Conservation (phyloP, 2,888 invertebrate species). For the Salpingus planirostris region DNA sequence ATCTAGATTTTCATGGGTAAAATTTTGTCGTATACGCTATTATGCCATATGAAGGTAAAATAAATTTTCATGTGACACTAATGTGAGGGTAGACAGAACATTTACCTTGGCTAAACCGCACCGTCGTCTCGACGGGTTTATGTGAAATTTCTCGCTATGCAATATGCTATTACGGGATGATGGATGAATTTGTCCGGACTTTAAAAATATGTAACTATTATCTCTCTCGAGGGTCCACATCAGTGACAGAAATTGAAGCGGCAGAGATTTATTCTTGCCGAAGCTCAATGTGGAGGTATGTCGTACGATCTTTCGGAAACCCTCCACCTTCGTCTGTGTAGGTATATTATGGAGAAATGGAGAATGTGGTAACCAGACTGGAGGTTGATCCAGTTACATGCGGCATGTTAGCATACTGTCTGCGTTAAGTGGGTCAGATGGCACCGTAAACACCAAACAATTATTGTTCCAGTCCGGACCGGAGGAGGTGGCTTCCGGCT, state of each 20-base stretch:
- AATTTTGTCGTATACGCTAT: too few species aligned
- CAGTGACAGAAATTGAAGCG: background rate
- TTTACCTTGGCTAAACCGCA: too few species aligned
- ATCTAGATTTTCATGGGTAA: too few species aligned
- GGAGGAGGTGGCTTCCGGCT: conserved; percentile 9
- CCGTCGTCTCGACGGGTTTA: too few species aligned
- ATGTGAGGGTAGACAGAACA: too few species aligned
- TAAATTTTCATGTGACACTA: too few species aligned
- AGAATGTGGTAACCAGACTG: too few species aligned
- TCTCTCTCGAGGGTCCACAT: background rate
- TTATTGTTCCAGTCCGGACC: conserved; percentile 12
- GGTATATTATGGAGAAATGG: too few species aligned
- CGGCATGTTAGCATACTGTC: conserved; percentile 18
- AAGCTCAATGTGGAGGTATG: too few species aligned
- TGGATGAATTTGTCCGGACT: background rate
- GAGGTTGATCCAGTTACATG: conserved; percentile 11
- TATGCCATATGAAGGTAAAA: too few species aligned
- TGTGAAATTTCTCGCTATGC: too few species aligned
- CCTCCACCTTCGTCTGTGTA: conserved; percentile 4
- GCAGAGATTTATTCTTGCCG: background rate
- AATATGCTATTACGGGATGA: background rate
- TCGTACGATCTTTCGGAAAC: too few species aligned
- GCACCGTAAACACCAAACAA: conserved; percentile 15
- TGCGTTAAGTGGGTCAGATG: conserved; percentile 19
- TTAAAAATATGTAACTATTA: background rate